Base-by-base conservation (phyloP, 2,113 vertebrate species). In the Sander lucioperca region DNA sequence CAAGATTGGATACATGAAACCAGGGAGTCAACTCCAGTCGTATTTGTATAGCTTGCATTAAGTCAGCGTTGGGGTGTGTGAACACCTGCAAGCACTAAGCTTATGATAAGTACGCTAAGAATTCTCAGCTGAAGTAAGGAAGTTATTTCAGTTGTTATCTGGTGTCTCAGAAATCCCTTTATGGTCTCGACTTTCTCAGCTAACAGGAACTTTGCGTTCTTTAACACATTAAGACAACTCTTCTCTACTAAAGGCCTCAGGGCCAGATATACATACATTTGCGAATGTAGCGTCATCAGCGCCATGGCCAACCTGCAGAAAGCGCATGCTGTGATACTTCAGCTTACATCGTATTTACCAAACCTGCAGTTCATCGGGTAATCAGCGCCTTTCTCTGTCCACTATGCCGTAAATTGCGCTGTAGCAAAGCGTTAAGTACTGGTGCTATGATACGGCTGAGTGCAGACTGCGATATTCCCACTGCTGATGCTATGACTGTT, bases 111-210 rank as follows among this genome's bases (percentile, higher is more conserved):
- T 59, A 47, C 2, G 18, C 68, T 74, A 58, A 67, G 54, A 74
- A 82, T 86, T 76, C 80, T 88, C 77, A 77, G 69, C 72, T 82
- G 75, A 0, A 63, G 67, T 8, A 5, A 21, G 62, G 68, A 70
- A 66, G 64, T 79, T 74, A 68, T 61, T 85, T 75, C 63, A 77
- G 67, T 63, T 5, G 63, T 85, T 85, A 87, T 80, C 76, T 87
- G 39, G 45, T 54, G 23, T n/a, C 25, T 80, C 63, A 72, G 50
- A 86, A 47, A 50, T 70, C 66, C 64, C 18, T 16, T 72, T 68
- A 61, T 45, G 36, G 33, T 61, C 62, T 81, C 51, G 7, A 30
- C 50, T 90, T 78, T 65, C 25, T 43, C 43, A 2, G 50, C 70
- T 68, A 50, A 87, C 13, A 56, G 63, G 62, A 81, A 66, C 14